phyloP scores from a whole-genome alignment of 2,113 vertebrate species.

The Erythrolamprus reginae region DNA sequence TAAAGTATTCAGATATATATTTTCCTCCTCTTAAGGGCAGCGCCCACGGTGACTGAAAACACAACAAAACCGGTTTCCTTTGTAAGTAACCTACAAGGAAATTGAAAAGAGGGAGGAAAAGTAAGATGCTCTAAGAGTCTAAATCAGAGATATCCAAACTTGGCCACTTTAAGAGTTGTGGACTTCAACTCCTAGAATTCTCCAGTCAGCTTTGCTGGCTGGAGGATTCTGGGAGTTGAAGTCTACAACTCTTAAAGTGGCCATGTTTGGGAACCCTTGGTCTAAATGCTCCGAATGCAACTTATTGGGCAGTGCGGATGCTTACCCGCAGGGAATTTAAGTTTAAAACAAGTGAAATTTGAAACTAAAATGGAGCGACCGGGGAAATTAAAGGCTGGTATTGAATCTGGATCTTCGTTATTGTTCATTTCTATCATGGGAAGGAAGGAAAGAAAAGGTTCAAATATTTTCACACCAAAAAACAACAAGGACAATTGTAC shows the following conservation, averaged over 20 bases:
- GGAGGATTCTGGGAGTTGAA: no score
- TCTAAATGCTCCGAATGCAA: neutral
- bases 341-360: neutral
- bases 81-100: neutral
- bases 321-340: neutral
- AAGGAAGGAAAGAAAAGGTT: neutral
- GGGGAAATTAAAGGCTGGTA: neutral
- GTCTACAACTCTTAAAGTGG: no score
- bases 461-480: neutral
- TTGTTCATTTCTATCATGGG: neutral
- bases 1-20: no score
- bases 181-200: no score
- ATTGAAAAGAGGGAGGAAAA: neutral
- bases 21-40: neutral
- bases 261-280: no score
- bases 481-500: neutral
- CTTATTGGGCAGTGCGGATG: neutral
- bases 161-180: no score
- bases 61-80: neutral
- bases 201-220: no score
- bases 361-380: neutral
- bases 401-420: neutral
- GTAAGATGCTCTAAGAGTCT: neutral
- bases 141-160: no score
- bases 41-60: neutral